phyloP scores from a whole-genome alignment of 2,113 vertebrate species.

The Meriones unguiculatus region DNA sequence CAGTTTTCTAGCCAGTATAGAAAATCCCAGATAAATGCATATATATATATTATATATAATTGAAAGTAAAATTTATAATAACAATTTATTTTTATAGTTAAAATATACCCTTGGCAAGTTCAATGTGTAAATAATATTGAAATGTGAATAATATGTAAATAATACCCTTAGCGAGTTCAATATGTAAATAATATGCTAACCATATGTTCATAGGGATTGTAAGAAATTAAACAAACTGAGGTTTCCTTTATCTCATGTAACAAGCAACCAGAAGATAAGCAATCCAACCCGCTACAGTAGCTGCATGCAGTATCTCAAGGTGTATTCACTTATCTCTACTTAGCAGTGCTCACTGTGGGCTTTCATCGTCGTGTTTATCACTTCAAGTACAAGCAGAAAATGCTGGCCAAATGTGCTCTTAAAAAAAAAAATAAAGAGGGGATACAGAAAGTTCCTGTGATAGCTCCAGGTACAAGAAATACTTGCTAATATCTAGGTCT shows the following conservation, averaged over 20 bases:
- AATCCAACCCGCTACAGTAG: background rate
- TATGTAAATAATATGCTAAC: background rate
- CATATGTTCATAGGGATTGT: background rate
- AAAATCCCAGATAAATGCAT: background rate
- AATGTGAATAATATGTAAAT: no score
- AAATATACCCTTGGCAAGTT: background rate
- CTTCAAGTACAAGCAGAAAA: background rate
- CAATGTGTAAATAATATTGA: background rate
- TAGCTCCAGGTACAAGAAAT: background rate
- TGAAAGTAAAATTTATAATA: background rate
- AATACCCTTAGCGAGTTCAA: background rate
- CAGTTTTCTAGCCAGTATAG: background rate
- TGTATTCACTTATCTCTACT: background rate
- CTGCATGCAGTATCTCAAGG: background rate
- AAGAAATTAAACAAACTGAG: background rate
- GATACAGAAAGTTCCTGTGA: background rate
- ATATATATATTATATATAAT: background rate
- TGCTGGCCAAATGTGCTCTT: background rate
- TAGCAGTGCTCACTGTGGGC: background rate
- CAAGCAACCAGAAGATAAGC: background rate
- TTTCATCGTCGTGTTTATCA: background rate
- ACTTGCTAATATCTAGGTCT: background rate
- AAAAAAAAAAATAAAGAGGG: background rate
- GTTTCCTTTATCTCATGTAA: background rate
- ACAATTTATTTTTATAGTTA: background rate